Evolutionary conservation across 1,140 invertebrate genomes (phyloP), one percentile per base, ranked within the genome.

Genomic region (Galleria mellonella): DNA sequence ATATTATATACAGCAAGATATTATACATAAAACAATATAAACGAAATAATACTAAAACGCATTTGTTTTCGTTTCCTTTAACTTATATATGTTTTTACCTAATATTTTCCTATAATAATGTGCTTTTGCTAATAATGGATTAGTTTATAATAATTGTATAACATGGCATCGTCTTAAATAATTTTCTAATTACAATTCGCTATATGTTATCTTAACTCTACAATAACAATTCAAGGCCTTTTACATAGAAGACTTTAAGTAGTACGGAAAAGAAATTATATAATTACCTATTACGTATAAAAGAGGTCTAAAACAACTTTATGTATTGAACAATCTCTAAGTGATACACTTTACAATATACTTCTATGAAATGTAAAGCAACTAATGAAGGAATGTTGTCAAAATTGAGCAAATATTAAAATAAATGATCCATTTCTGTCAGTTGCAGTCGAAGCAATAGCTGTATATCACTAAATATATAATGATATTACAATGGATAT

Each of bases 1-100:
- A 29, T 56, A 53, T 46, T 54, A 60, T 54, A 32, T 66, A 75
- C 59, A 66, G 49, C 43, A 37, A 64, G 45, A 53, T n/a, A n/a
- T n/a, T n/a, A n/a, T 49, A 57, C 44, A 40, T 23, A 10, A 33
- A 33, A 46, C 47, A 50, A 61, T 55, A 42, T 35, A 54, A 77
- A 79, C 72, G 64, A 77, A 73, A 68, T 55, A 75, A 82, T 78
- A 82, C 77, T 79, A 77, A 72, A 83, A 81, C 73, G 76, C 74
- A 83, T 81, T 78, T 51, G 47, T n/a, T 62, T 72, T 72, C 70
- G 66, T 70, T 63, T 50, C 14, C 13, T 43, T 15, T 49, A 61
- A 59, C 37, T 53, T 49, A 47, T 42, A 47, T 49, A 46, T 46
- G 43, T 46, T 38, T 14, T 35, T 23, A 3, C 6, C 2, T 23